Percentiles rank a stretch among this genome's conserved stretches.
Evolutionary conservation across 2,113 vertebrate species (phyloP).

Genomic region (Pseudopipra pipra): DNA sequence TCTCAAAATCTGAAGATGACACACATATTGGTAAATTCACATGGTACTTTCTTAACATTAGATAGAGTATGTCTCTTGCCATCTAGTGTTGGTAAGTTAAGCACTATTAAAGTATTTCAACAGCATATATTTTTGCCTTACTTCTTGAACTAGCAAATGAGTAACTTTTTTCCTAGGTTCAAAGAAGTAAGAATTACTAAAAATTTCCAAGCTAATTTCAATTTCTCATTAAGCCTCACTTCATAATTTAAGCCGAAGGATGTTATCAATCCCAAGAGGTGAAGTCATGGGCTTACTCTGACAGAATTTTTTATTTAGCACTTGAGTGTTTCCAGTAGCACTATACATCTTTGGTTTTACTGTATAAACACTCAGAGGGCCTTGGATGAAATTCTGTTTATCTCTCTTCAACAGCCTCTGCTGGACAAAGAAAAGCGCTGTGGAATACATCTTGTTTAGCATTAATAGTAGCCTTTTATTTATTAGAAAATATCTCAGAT

Average conservation of each 20-base stretch:
- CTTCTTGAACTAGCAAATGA: conserved; percentile 37
- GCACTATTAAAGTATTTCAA: conserved; percentile 61
- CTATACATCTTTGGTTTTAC: conserved; percentile 40
- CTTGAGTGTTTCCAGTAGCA: conserved; percentile 64
- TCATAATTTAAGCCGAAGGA: conserved; percentile 64
- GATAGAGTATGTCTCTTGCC: conserved; percentile 59
- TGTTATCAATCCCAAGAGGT: conserved; percentile 68
- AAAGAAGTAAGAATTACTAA: conserved; percentile 67
- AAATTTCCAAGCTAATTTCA: conserved; percentile 62
- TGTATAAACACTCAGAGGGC: conserved; percentile 56
- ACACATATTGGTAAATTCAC: conserved; percentile 52
- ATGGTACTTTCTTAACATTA: conserved; percentile 47
- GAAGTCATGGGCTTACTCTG: conserved; percentile 52
- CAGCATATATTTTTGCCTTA: conserved; percentile 48
- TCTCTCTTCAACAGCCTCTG: conserved; percentile 5
- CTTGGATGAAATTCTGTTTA: conserved; percentile 45
- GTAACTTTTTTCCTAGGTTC: conserved; percentile 63
- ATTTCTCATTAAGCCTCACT: conserved; percentile 71
- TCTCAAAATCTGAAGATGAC: conserved; percentile 47
- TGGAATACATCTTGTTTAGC: conserved; percentile 4
- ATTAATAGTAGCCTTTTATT: not conserved
- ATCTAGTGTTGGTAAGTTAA: conserved; percentile 53
- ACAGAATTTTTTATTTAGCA: conserved; percentile 70
- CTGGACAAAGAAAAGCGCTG: not conserved
- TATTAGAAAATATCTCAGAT: not conserved